Conservation (phyloP, 2,888 invertebrate species). For the Drosophila borborema region DNA sequence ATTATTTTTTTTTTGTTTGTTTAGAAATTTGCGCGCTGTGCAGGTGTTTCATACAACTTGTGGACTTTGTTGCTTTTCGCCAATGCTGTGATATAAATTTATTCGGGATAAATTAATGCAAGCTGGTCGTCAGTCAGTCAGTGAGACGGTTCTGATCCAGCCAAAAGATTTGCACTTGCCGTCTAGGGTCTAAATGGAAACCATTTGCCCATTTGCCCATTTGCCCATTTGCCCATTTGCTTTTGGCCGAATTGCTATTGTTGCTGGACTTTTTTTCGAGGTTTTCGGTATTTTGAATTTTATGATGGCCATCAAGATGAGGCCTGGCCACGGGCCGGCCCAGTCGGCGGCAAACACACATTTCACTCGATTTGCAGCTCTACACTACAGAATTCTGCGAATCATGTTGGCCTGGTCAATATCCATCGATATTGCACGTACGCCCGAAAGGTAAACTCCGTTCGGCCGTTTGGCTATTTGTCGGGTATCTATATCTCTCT, state of each 20-base stretch:
- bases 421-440: slow-evolving; percentile 56
- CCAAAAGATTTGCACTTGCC: slow-evolving; percentile 73
- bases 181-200: slow-evolving; percentile 62
- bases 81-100: slow-evolving; percentile 34
- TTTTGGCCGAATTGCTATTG: slow-evolving; percentile 39
- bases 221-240: slow-evolving; percentile 51
- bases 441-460: slow-evolving; percentile 38
- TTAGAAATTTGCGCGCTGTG: slow-evolving; percentile 51
- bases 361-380: slow-evolving; percentile 19
- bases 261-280: slow-evolving; percentile 18
- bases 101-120: slow-evolving; percentile 49
- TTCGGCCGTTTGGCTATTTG: slow-evolving; percentile 42
- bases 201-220: slow-evolving; percentile 58
- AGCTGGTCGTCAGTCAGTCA: slow-evolving; percentile 47
- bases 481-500: slow-evolving; percentile 19
- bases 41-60: slow-evolving; percentile 71
- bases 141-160: slow-evolving; percentile 51
- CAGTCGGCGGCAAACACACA: slow-evolving; percentile 17
- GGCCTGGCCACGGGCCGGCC: slow-evolving; percentile 18
- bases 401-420: slow-evolving; percentile 57
- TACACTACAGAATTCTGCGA: slow-evolving; percentile 53
- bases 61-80: slow-evolving; percentile 28
- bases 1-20: slow-evolving; percentile 56
- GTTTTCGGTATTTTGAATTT: slow-evolving; percentile 48
- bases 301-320: slow-evolving; percentile 64